Evolutionary conservation across 1,140 invertebrate genomes (phyloP).

Genomic region (Drosophila pachea): DNA sequence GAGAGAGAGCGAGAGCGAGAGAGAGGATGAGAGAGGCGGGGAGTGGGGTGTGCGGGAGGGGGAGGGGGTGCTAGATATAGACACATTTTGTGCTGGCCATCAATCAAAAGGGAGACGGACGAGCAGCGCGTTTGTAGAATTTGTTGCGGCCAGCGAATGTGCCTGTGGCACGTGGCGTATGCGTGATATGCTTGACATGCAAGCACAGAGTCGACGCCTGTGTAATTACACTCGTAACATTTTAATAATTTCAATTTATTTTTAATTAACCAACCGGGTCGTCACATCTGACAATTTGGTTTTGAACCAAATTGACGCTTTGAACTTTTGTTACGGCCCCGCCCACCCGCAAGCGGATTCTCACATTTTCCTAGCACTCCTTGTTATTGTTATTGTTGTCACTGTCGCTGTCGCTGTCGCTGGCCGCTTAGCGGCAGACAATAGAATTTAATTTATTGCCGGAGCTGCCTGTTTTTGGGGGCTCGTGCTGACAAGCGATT

Average conservation of each 20-base stretch:
- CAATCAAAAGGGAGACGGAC: conserved; percentile 54
- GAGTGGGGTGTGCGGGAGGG: neutral
- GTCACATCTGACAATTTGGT: conserved; percentile 28
- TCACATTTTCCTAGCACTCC: neutral
- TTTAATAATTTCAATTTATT: conserved; percentile 71
- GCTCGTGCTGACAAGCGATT: conserved; percentile 66
- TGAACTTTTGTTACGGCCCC: conserved; percentile 26
- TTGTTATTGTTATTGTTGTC: conserved; percentile 4
- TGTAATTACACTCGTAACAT: conserved; percentile 57
- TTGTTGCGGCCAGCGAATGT: conserved; percentile 32
- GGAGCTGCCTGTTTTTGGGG: conserved; percentile 34
- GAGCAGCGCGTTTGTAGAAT: conserved; percentile 41
- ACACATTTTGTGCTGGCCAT: conserved; percentile 48
- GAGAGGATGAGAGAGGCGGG: neutral
- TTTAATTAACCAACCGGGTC: conserved; percentile 60
- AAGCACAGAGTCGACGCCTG: conserved; percentile 2
- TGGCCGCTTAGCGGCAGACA: conserved; percentile 31
- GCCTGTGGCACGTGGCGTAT: conserved; percentile 53
- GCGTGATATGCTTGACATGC: conserved; percentile 42
- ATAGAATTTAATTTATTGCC: conserved; percentile 49
- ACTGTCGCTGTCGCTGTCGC: neutral
- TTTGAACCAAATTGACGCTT: conserved; percentile 47
- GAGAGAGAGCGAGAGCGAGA: neutral
- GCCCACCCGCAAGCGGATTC: neutral
- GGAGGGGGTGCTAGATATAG: conserved; percentile 1